Evolutionary conservation across 2,888 invertebrate species (phyloP), one percentile per base, ranked within the genome.

Genomic region (Tachina lurida): DNA sequence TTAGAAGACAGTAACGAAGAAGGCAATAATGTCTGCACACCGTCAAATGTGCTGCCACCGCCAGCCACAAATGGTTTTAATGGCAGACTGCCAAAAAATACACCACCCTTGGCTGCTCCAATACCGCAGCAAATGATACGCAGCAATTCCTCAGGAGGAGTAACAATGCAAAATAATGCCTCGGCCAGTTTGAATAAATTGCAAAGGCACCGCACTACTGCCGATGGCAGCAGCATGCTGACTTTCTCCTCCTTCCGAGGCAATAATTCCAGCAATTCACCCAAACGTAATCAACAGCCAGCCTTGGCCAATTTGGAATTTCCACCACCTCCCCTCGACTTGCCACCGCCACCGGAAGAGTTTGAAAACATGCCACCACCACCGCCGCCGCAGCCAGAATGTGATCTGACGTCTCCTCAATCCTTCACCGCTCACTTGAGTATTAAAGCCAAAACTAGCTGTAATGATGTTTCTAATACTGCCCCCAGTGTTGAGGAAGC

Each of bases 91-190:
- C 2, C 70, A 3, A 80, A 76, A 15, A 67, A 79, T 43, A 71
- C 78, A 5, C 31, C 78, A 4, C 74, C 84, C 22, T 71, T 87
- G 84, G 67, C 89, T 79, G 88, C 88, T 86, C 87, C 88, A 77
- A 87, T 88, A 75, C 91, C 89, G 39, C 91, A 95, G 19, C 97
- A 97, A 93, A 97, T 97, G 97, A 97, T 97, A 84, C 95, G 97
- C 54, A 97, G 97, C 90, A 97, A 97, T 93, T 97, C 97, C 0
- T 97, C 97, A 0, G 96, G 97, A 65, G 97, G 97, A 10, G 96
- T 96, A 12, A 95, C 95, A 1, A 94, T 94, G 88, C 95, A 93
- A 43, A 94, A 94, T 88, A 95, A 95, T 75, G 95, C 95, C 19
- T 94, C 95, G 1, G 94, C 94, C 76, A 93, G 95, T 87, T 87